Conservation (phyloP, 2,797 vertebrate species). For the Myotis daubentonii region DNA sequence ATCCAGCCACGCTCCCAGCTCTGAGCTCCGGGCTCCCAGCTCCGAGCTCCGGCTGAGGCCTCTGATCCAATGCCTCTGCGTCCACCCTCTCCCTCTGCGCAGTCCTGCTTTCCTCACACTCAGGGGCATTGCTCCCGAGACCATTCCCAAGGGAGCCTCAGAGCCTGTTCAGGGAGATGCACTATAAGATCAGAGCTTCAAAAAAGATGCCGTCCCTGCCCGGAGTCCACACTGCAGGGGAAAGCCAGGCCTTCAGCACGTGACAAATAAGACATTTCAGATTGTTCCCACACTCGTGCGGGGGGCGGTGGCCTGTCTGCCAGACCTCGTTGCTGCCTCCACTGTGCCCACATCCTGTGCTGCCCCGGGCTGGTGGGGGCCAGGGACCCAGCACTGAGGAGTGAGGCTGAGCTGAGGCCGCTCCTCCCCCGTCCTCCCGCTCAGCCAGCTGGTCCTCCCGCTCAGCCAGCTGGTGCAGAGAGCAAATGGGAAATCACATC, state of each 20-base stretch:
- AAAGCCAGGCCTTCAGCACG: not conserved
- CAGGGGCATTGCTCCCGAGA: not conserved
- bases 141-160: not conserved
- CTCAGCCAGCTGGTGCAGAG: not conserved
- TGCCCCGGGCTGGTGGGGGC: not conserved
- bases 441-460: not conserved
- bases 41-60: not conserved
- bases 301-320: not conserved
- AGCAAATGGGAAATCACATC: not conserved
- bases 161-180: not conserved
- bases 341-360: slow-evolving; percentile 56
- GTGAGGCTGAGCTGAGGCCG: not conserved
- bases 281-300: not conserved
- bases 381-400: not conserved
- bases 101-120: not conserved
- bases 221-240: not conserved
- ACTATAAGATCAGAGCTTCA: not conserved
- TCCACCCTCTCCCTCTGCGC: not conserved
- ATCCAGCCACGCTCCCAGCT: not conserved
- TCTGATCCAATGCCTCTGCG: not conserved
- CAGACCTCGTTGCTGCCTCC: not conserved
- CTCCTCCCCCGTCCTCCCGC: not conserved
- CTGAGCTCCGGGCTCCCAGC: not conserved
- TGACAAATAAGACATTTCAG: not conserved
- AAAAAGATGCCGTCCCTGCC: not conserved